Conservation (phyloP, 2,113 vertebrate genomes). For the Pluvialis apricaria region DNA sequence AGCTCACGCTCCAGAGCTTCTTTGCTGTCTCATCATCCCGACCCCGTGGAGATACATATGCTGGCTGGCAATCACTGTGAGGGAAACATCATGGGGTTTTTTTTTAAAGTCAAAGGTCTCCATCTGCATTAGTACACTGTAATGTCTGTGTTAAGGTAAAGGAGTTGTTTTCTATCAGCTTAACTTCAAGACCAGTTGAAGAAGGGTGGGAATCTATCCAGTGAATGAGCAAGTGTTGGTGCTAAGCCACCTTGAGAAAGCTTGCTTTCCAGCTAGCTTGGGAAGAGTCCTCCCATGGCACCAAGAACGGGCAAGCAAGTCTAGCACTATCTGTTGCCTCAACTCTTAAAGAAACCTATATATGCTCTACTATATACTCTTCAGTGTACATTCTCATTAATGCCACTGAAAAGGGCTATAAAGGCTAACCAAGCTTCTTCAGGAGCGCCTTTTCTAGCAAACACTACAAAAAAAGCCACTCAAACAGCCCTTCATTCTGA, state of each 20-base stretch:
- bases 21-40: conserved; percentile 82
- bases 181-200: background rate
- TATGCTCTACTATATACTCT: background rate
- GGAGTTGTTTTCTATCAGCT: background rate
- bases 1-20: conserved; percentile 88
- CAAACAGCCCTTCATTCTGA: background rate
- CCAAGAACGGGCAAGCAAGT: background rate
- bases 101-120: background rate
- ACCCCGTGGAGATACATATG: conserved; percentile 83
- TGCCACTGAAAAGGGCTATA: background rate
- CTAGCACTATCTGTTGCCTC: background rate
- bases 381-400: background rate
- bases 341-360: background rate
- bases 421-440: background rate
- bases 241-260: background rate
- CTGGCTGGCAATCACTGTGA: conserved; percentile 86
- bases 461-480: background rate
- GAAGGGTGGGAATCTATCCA: background rate
- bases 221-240: background rate
- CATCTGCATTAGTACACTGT: background rate
- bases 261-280: background rate
- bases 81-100: background rate
- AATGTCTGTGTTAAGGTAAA: background rate
- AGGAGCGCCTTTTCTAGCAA: background rate
- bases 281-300: background rate